Base-by-base conservation (phyloP, 2,797 vertebrate genomes). In the Myotis vivesi region DNA sequence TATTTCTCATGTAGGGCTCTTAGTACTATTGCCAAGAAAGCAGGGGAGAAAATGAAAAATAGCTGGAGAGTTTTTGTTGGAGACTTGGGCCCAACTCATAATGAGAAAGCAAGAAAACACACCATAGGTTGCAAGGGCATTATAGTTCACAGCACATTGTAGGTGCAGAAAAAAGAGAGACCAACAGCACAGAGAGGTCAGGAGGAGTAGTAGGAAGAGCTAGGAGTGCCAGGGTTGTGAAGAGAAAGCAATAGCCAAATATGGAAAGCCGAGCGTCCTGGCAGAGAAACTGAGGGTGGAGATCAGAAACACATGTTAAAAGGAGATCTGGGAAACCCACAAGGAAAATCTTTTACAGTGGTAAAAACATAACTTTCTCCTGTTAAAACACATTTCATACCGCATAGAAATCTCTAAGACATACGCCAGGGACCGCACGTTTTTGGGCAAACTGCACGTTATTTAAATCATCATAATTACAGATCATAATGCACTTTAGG, bases 41-140 rank as follows among this genome's bases (percentile, higher is more conserved):
- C n/a, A 80, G 19, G 73, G 55, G 12, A 92, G 55, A 92, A 92
- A 84, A 86, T 64, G 16, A 53, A 92, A 88, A 81, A 41, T 73
- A 38, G 10, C 19, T 79, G 9, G 25, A 57, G 11, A 59, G 16
- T 28, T 87, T 82, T 49, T 92, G 25, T 53, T 55, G 19, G 44
- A 84, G 17, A 88, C 4, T 38, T 66, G 10, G 36, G 57, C 5
- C 6, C 13, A 80, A n/a, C 71, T 66, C 68, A 69, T 28, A 94
- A 82, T 2, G 36, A 84, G 22, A 92, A 89, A 30, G 12, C 64
- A 81, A 85, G 38, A 71, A 66, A 38, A 25, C 6, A 76, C 30
- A 55, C 3, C 16, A 16, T 41, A 30, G 1, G 2, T 44, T 68
- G 2, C 72, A 33, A 69, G 16, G 17, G 0, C 49, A 13, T 53